Conservation (phyloP, 2,113 vertebrate species). For the Pseudorasbora parva region DNA sequence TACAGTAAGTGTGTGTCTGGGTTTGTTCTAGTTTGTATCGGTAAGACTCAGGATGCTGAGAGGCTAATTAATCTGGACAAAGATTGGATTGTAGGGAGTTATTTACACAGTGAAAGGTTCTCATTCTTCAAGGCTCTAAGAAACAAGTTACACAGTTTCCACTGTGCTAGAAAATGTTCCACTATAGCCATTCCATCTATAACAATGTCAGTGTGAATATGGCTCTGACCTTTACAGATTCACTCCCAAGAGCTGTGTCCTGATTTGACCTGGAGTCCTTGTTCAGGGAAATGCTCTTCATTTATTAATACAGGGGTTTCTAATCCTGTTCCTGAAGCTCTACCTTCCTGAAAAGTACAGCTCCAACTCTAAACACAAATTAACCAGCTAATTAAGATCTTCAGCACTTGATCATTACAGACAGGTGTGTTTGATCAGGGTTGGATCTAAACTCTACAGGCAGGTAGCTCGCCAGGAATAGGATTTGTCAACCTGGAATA, state of each 20-base stretch:
- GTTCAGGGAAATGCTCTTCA: background rate
- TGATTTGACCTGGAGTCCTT: background rate
- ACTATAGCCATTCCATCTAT: background rate
- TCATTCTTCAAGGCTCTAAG: background rate
- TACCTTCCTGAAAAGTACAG: too few relatives aligned
- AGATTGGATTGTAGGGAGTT: conserved; percentile 13
- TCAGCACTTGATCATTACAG: too few relatives aligned
- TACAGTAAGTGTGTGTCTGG: conserved; percentile 31
- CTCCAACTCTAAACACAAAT: too few relatives aligned
- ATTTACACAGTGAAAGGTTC: conserved; percentile 14
- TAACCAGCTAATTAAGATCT: too few relatives aligned
- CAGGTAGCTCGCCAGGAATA: too few relatives aligned
- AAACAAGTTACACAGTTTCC: background rate
- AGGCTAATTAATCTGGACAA: conserved; percentile 35
- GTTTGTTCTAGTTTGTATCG: conserved; percentile 21
- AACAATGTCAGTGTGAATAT: conserved; percentile 3
- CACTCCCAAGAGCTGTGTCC: conserved; percentile 14
- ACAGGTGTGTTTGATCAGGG: too few relatives aligned
- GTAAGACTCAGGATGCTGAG: background rate
- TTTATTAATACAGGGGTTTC: background rate
- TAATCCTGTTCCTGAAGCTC: too few relatives aligned
- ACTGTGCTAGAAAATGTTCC: conserved; percentile 7
- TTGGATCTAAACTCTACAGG: too few relatives aligned
- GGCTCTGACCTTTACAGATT: conserved; percentile 20
- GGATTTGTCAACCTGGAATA: too few relatives aligned